These are phyloP conservation scores for Malacoctenus gilli DNA, from an alignment of 2,797 vertebrate species.

Conservation along the genomic window DNA sequence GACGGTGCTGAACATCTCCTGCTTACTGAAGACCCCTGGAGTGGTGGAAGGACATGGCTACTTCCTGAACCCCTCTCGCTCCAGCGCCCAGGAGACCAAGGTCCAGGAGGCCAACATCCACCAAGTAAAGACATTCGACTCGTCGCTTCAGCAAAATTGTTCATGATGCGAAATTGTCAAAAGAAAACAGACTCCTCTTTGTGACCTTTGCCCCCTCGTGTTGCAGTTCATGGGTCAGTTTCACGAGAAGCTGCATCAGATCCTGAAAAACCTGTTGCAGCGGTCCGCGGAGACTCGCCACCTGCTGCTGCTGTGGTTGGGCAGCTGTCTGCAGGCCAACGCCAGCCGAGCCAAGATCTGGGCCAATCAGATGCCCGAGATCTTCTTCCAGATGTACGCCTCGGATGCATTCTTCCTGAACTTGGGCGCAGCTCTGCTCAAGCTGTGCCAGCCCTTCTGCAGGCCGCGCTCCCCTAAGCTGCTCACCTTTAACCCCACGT, in stretches of 20 bases:
- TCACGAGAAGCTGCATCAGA: conserved; percentile 95
- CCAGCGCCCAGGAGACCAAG: conserved; percentile 96
- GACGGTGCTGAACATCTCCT: conserved; percentile 88
- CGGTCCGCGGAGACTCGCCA: conserved; percentile 92
- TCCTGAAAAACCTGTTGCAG: conserved; percentile 95
- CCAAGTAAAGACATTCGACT: conserved; percentile 85
- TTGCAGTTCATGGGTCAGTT: conserved; percentile 95
- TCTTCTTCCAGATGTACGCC: conserved; percentile 96
- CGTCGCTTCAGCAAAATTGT: no score
- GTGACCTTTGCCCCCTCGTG: conserved; percentile 5
- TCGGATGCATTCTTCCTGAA: conserved; percentile 97
- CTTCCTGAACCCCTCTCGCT: conserved; percentile 93
- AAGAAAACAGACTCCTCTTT: no score
- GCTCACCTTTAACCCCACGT: conserved; percentile 95
- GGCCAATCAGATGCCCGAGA: conserved; percentile 99
- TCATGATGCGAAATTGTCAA: no score
- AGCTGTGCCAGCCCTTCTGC: conserved; percentile 98
- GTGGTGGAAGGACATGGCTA: conserved; percentile 94
- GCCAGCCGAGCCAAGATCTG: conserved; percentile 95
- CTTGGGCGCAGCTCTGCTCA: conserved; percentile 91
- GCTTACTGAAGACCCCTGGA: conserved; percentile 93
- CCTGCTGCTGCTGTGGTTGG: conserved; percentile 93
- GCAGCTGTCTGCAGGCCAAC: conserved; percentile 94
- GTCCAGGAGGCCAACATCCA: conserved; percentile 97
- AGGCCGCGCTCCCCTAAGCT: conserved; percentile 89